A percentile compares a stretch with the other conserved stretches of the same genome.
Evolutionary conservation across 2,888 invertebrate genomes (phyloP).

Genomic region (Eupithecia vulgata): DNA sequence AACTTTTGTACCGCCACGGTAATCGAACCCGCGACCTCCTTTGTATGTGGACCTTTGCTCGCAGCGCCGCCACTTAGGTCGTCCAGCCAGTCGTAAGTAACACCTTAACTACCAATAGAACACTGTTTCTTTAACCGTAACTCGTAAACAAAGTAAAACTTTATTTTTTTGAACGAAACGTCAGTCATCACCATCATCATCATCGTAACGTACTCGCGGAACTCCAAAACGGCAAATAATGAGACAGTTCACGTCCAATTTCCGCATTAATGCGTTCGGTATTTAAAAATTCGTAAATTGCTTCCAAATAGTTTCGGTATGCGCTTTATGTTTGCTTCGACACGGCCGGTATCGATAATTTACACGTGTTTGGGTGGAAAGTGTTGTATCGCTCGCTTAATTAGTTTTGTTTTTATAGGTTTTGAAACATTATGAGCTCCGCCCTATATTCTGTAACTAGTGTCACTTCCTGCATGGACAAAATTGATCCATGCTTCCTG

Average conservation of each 20-base stretch:
- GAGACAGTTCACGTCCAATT: slow-evolving; percentile 47
- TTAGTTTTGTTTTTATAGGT: slow-evolving; percentile 37
- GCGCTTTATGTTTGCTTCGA: slow-evolving; percentile 41
- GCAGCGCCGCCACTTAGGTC: too few relatives aligned
- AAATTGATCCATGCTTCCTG: too few relatives aligned
- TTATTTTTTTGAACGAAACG: too few relatives aligned
- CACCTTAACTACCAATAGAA: too few relatives aligned
- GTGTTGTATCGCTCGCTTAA: slow-evolving; percentile 48
- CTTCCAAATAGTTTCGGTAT: slow-evolving; percentile 67
- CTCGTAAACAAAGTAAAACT: too few relatives aligned
- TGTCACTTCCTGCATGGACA: slow-evolving; percentile 13
- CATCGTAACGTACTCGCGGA: too few relatives aligned
- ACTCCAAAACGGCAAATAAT: slow-evolving; percentile 28
- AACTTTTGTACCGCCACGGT: too few relatives aligned
- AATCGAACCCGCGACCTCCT: too few relatives aligned
- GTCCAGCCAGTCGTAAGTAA: too few relatives aligned
- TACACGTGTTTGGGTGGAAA: slow-evolving; percentile 60
- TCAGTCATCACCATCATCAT: too few relatives aligned
- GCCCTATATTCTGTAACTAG: slow-evolving; percentile 7
- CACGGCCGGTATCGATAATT: slow-evolving; percentile 53
- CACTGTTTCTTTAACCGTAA: too few relatives aligned
- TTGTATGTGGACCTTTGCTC: too few relatives aligned
- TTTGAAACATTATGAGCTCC: slow-evolving; percentile 8
- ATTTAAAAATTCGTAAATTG: slow-evolving; percentile 62
- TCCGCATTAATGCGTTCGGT: slow-evolving; percentile 72